Evolutionary conservation across 2,888 invertebrate genomes (phyloP), one percentile per base, ranked within the genome.

Genomic region (Kryphioiulus occultus): DNA sequence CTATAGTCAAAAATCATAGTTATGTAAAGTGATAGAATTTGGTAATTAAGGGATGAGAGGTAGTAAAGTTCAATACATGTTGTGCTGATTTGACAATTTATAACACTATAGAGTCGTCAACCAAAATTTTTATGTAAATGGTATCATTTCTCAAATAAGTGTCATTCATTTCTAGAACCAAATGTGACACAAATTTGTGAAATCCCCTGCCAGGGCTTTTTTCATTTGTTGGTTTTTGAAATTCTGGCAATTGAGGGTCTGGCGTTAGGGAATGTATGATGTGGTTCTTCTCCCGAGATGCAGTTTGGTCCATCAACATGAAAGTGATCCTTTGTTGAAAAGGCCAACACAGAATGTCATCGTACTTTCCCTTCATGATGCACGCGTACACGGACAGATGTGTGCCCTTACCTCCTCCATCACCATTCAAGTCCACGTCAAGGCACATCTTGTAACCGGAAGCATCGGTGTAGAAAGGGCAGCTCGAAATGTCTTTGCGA

Each of bases 261-360:
- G 85, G 85, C 12, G 39, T 15, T 0, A 85, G 35, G 4, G 85
- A 32, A 32, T 9, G 32, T n/a, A 85, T 85, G 32, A 85, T 32
- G 39, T 85, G 85, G 17, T 4, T n/a, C 39, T 85, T 85, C 12
- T 39, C 42, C n/a, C 42, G 15, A 26, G 42, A 19, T 2, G 17
- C 42, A 2, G 42, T 10, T 22, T 85, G 85, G n/a, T 85, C 85
- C 39, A 85, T 15, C 32, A 85, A 17, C 19, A 17, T 12, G 42
- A 85, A 39, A 12, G 85, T 85, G 39, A 85, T n/a, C 30, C n/a
- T 85, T 19, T 85, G 85, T 10, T 39, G 85, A 39, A 85, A 85
- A 1, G 85, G 85, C 85, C 85, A 85, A n/a, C 22, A n/a, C 35
- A 85, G 85, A 12, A 85, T 44, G 39, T 85, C 85, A n/a, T 85